Base-by-base conservation (phyloP, 2,797 vertebrate species). In the Pelobates cultripes region DNA sequence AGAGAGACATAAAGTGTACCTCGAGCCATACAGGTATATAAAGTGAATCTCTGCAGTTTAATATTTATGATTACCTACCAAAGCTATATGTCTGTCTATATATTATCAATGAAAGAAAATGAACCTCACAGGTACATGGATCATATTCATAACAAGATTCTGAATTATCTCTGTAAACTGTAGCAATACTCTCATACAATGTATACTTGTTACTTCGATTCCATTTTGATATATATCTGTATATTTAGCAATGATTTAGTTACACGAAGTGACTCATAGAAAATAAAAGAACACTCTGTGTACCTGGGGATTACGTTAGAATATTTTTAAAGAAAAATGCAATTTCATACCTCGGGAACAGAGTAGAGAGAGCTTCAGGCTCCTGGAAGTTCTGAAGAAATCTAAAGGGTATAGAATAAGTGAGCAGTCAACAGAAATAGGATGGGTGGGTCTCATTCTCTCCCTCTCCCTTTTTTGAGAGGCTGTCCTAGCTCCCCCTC, bases 271-370 rank as follows among this genome's bases (percentile, higher is more conserved):
- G 28, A 28, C 28, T 1, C 1, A 28, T 28, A 28, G 28, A 28
- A 28, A 28, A 28, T 28, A 28, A 28, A 28, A 28, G 28, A 28
- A 28, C 28, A 1, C 28, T 28, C 2, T 28, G 28, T 28, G 28
- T 28, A 28, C 28, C 28, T 28, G 28, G 28, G 2, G 28, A 28
- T 28, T 28, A 28, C 28, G 2, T 28, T 28, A 28, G 28, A 28
- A 28, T 28, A 28, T 28, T 28, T 45, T 75, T 73, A 80, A 85
- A 55, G 85, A 63, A 28, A 76, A 66, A 28, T 44, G 7, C 2
- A 43, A 40, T 45, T 77, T 85, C 96, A 90, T 98, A 98, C 97
- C 97, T 96, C 93, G 7, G 86, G 91, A 86, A 80, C 91, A 90
- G 92, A 86, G 89, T 57, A 64, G 90, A 91, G 86, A 84, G 86